A percentile compares a stretch with the other conserved stretches of the same genome.
Evolutionary conservation across 1,140 invertebrate genomes (phyloP).

Genomic region (Conus ventricosus): DNA sequence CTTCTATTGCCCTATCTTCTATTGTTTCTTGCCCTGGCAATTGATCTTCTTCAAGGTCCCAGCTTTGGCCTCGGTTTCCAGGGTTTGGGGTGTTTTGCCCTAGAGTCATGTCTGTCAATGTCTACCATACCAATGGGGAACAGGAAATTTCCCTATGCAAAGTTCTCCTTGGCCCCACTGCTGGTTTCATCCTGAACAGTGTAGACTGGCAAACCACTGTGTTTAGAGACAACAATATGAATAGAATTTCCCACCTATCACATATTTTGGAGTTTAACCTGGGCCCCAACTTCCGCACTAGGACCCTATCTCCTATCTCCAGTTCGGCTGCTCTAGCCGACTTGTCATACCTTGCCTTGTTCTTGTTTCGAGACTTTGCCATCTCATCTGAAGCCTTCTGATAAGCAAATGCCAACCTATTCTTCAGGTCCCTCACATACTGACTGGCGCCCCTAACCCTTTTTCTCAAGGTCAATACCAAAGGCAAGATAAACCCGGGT

Average conservation of each 20-base stretch:
- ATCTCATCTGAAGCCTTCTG: background rate
- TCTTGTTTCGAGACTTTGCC: background rate
- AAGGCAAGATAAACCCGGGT: slow-evolving; percentile 44
- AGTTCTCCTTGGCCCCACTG: background rate
- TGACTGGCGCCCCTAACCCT: background rate
- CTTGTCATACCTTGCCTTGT: background rate
- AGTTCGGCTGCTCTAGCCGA: background rate
- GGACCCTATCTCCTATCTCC: background rate
- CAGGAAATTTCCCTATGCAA: background rate
- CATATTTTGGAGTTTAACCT: background rate
- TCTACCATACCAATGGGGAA: background rate
- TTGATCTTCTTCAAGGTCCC: background rate
- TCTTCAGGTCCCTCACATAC: background rate
- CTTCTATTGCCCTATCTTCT: too few species aligned
- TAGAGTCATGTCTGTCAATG: background rate
- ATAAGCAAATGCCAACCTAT: background rate
- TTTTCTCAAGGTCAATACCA: background rate
- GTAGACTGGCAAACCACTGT: background rate
- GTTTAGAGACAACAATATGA: background rate
- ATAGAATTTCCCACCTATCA: background rate
- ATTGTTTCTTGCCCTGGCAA: too few species aligned
- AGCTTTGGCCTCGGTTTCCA: background rate
- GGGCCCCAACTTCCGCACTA: background rate
- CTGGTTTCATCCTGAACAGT: background rate
- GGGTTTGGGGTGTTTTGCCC: background rate